phyloP scores from a whole-genome alignment of 2,113 vertebrate genomes.

The Solea senegalensis region DNA sequence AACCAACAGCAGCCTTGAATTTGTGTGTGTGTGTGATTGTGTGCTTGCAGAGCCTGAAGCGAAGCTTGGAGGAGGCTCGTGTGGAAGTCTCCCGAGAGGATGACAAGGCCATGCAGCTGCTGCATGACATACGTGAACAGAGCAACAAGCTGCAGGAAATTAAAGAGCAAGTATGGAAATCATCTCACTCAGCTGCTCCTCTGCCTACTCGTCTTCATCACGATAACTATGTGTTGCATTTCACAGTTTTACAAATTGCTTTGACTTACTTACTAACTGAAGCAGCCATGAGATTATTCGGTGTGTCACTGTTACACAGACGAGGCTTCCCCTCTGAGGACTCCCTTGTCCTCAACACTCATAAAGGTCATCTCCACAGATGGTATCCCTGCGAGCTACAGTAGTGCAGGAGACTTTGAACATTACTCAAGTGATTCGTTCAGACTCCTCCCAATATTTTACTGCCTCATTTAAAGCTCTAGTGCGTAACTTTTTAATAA shows the following conservation, averaged over 20 bases:
- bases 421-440: slow-evolving; percentile 26
- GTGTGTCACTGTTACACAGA: slow-evolving; percentile 28
- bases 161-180: slow-evolving; percentile 93
- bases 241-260: slow-evolving; percentile 7
- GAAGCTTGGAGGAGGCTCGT: slow-evolving; percentile 97
- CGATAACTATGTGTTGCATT: slow-evolving; percentile 23
- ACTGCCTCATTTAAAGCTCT: slow-evolving; percentile 1
- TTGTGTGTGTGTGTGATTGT: slow-evolving; percentile 16
- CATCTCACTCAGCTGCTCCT: slow-evolving; percentile 13
- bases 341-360: slow-evolving; percentile 44
- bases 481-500: background rate
- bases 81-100: slow-evolving; percentile 99
- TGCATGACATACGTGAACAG: slow-evolving; percentile 98
- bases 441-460: background rate
- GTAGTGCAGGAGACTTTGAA: slow-evolving; percentile 36
- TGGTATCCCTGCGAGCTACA: slow-evolving; percentile 47
- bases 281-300: slow-evolving; percentile 21
- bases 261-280: background rate
- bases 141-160: slow-evolving; percentile 99
- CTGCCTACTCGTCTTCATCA: slow-evolving; percentile 20
- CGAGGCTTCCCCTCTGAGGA: slow-evolving; percentile 56
- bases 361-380: slow-evolving; percentile 66
- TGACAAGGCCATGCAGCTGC: slow-evolving; percentile 97
- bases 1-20: slow-evolving; percentile 15
- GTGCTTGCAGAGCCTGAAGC: slow-evolving; percentile 92